Conservation (phyloP, 2,113 vertebrate species). For the Paralichthys olivaceus region DNA sequence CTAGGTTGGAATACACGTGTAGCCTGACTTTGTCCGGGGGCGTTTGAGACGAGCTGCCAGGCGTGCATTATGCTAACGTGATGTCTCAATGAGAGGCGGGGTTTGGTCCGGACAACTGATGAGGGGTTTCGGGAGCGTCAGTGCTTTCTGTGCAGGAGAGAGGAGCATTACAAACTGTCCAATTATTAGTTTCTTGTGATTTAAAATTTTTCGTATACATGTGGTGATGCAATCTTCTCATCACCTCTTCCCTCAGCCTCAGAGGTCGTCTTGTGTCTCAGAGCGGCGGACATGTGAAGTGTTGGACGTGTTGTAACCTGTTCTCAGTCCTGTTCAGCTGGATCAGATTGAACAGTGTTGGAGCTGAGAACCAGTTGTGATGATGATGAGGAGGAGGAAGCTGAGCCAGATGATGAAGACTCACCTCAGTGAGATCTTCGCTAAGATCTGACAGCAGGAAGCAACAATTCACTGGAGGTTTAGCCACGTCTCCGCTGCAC, state of each 20-base stretch:
- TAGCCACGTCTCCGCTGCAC: constrained; percentile 10
- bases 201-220: too few relatives aligned
- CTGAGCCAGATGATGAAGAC: not conserved
- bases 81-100: too few relatives aligned
- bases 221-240: too few relatives aligned
- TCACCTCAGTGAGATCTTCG: not conserved
- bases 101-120: too few relatives aligned
- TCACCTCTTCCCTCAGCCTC: not conserved
- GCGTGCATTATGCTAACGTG: too few relatives aligned
- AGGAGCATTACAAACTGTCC: too few relatives aligned
- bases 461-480: constrained; percentile 38
- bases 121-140: too few relatives aligned
- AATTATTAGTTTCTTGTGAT: too few relatives aligned
- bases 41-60: too few relatives aligned
- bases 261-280: not conserved
- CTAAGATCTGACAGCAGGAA: constrained; percentile 8
- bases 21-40: too few relatives aligned
- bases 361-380: not conserved
- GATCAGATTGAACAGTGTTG: not conserved
- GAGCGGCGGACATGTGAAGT: not conserved
- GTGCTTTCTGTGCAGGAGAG: too few relatives aligned
- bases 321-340: not conserved
- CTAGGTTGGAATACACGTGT: too few relatives aligned
- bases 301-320: not conserved
- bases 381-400: not conserved